Conservation (phyloP, 1,140 invertebrate species). For the Drosophila pectinifera region DNA sequence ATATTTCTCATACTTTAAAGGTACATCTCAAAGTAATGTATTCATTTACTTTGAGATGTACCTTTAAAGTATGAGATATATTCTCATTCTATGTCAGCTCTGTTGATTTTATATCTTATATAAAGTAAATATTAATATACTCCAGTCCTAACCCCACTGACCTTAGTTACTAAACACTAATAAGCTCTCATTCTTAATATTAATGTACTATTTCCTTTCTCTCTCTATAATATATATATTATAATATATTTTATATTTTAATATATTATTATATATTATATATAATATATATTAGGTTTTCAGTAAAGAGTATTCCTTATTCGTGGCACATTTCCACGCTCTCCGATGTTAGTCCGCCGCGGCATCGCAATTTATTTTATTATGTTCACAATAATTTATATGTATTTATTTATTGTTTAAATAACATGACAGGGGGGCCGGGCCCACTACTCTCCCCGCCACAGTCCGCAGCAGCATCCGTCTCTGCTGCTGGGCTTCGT, state of each 20-base stretch:
- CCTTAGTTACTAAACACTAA: neutral
- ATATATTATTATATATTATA: no score
- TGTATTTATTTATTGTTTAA: constrained; percentile 70
- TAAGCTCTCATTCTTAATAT: neutral
- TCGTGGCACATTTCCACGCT: neutral
- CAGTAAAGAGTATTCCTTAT: neutral
- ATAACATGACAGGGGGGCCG: constrained; percentile 35
- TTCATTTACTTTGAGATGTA: no score
- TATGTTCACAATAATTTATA: constrained; percentile 62
- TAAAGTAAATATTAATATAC: no score
- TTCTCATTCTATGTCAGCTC: no score
- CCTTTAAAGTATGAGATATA: no score
- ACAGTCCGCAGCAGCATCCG: neutral
- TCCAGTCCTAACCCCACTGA: neutral
- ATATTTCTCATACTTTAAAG: no score
- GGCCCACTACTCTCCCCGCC: neutral
- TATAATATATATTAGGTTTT: no score
- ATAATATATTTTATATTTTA: no score
- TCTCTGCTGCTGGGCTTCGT: constrained; percentile 8
- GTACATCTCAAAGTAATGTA: no score
- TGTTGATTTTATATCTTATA: no score
- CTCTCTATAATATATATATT: neutral
- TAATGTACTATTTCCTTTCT: neutral
- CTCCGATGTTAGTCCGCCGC: constrained; percentile 1
- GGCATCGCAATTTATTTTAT: constrained; percentile 55